Percentiles rank a stretch among this genome's conserved stretches.
These are phyloP conservation scores for Ellobius talpinus DNA, from an alignment of 2,113 vertebrate species.

Conservation along the genomic window DNA sequence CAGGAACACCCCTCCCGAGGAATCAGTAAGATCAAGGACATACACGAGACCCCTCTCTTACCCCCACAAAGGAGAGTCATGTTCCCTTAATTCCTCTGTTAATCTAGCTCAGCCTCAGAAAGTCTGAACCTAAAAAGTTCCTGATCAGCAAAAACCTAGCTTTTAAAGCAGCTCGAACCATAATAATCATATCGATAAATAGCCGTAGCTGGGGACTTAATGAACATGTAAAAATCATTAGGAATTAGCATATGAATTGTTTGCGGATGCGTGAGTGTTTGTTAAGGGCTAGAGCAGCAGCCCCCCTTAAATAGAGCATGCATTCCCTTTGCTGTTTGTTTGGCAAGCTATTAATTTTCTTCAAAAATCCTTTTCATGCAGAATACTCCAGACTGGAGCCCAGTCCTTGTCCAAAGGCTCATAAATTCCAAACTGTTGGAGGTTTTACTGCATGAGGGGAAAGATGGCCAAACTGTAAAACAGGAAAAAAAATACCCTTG, in stretches of 20 bases:
- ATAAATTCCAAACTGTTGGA: slow-evolving; percentile 71
- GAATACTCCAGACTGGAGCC: slow-evolving; percentile 60
- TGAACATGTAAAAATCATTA: slow-evolving; percentile 8
- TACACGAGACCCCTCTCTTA: not conserved
- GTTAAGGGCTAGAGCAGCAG: not conserved
- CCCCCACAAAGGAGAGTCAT: not conserved
- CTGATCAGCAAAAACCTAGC: not conserved
- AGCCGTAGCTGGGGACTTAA: not conserved
- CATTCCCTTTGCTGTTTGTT: slow-evolving; percentile 8
- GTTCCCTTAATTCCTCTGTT: not conserved
- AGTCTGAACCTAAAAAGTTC: slow-evolving; percentile 62
- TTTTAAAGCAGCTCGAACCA: not conserved
- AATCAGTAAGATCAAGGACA: not conserved
- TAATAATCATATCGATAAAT: not conserved
- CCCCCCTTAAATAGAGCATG: not conserved
- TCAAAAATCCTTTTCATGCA: slow-evolving; percentile 56
- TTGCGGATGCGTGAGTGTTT: not conserved
- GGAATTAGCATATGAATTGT: slow-evolving; percentile 55
- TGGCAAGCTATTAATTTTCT: slow-evolving; percentile 69
- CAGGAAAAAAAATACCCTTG: slow-evolving; percentile 37
- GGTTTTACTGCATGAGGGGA: slow-evolving; percentile 68
- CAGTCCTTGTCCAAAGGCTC: slow-evolving; percentile 51
- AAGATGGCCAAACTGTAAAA: slow-evolving; percentile 66
- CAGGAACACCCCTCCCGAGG: not conserved
- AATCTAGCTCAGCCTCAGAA: slow-evolving; percentile 33